Evolutionary conservation across 2,888 invertebrate genomes (phyloP).

Genomic region (Tortrix viridana): DNA sequence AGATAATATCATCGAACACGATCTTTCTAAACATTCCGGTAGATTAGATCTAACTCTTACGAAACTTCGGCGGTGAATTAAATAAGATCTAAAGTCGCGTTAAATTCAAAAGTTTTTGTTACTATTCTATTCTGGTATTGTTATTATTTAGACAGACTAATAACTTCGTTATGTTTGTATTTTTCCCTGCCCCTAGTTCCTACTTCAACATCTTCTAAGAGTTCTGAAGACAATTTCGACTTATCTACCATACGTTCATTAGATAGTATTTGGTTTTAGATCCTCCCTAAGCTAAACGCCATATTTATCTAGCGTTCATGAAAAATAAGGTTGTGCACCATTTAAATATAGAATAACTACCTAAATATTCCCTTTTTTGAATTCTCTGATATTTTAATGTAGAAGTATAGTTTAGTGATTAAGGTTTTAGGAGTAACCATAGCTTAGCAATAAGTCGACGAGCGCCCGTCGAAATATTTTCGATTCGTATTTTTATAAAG

Average conservation of each 20-base stretch:
- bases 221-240: constrained; percentile 58
- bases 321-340: constrained; percentile 84
- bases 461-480: constrained; percentile 81
- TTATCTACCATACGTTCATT: constrained; percentile 65
- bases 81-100: constrained; percentile 37
- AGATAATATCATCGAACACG: constrained; percentile 63
- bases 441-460: constrained; percentile 80
- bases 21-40: constrained; percentile 52
- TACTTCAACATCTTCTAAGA: constrained; percentile 63
- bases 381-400: constrained; percentile 84
- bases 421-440: constrained; percentile 76
- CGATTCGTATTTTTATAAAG: constrained; percentile 84
- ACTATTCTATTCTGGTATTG: constrained; percentile 41
- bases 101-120: constrained; percentile 14
- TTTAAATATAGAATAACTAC: constrained; percentile 78
- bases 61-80: constrained; percentile 48
- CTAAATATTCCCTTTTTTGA: constrained; percentile 82
- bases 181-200: constrained; percentile 72
- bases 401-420: constrained; percentile 73
- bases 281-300: constrained; percentile 75
- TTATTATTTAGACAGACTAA: constrained; percentile 34
- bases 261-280: constrained; percentile 68
- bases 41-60: constrained; percentile 58
- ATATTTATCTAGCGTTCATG: constrained; percentile 81
- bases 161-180: constrained; percentile 43